These are phyloP conservation scores for Aleiodes alternator DNA, from an alignment of 2,888 invertebrate species.

Conservation along the genomic window DNA sequence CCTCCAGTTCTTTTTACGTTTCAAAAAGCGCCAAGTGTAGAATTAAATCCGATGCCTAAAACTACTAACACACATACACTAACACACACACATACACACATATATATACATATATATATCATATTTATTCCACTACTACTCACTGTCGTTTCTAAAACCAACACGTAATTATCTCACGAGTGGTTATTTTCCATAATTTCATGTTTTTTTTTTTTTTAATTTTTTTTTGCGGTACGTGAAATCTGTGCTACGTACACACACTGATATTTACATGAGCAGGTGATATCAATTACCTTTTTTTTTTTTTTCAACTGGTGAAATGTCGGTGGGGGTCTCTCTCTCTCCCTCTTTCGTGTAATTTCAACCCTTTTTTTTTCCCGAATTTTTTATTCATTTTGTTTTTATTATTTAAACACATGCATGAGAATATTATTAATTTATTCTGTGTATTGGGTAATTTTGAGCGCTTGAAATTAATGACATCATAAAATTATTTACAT, in stretches of 20 bases:
- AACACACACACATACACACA: constrained; percentile 29
- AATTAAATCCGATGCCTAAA: constrained; percentile 66
- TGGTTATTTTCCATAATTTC: constrained; percentile 64
- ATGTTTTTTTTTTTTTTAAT: constrained; percentile 26
- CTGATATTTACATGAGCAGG: constrained; percentile 73
- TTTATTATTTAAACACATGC: background rate
- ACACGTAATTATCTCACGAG: constrained; percentile 74
- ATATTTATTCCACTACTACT: constrained; percentile 4
- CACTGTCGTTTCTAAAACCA: constrained; percentile 73
- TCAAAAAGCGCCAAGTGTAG: constrained; percentile 57
- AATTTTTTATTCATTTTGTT: too few relatives aligned
- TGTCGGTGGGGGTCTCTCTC: too few relatives aligned
- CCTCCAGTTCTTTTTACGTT: background rate
- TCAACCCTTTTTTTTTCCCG: background rate
- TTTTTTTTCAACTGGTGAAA: background rate
- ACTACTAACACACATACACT: constrained; percentile 25
- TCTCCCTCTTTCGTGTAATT: too few relatives aligned
- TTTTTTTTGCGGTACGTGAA: constrained; percentile 21
- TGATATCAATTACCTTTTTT: constrained; percentile 72
- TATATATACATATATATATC: background rate
- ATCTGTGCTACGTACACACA: constrained; percentile 44
- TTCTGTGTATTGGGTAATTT: too few relatives aligned
- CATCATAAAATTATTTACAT: constrained; percentile 26
- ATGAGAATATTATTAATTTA: constrained; percentile 15
- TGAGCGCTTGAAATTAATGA: background rate